Percentiles rank a stretch among this genome's conserved stretches.
Evolutionary conservation across 2,797 vertebrate genomes (phyloP).

Genomic region (Lithobates pipiens): DNA sequence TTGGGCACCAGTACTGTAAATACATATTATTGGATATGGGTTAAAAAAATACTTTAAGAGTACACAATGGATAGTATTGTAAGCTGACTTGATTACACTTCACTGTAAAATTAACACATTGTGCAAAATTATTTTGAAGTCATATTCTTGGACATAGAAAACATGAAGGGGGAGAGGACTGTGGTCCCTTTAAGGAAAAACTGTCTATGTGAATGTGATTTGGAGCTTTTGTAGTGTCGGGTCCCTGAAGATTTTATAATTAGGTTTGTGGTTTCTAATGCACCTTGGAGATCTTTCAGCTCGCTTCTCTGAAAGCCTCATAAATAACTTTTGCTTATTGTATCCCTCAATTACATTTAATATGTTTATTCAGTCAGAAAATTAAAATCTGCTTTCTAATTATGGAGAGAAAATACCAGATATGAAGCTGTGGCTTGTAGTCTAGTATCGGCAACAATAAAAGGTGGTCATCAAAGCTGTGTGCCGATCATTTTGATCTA

Average conservation of each 20-base stretch:
- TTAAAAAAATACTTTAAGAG: too few species aligned
- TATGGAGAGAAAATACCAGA: neutral
- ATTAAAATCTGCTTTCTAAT: neutral
- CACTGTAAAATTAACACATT: too few species aligned
- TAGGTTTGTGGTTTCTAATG: conserved; percentile 50
- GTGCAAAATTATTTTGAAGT: too few species aligned
- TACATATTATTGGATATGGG: too few species aligned
- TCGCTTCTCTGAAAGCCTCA: neutral
- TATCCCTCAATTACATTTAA: neutral
- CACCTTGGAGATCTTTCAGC: conserved; percentile 4
- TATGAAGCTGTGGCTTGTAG: neutral
- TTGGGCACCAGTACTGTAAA: too few species aligned
- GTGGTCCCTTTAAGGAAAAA: neutral
- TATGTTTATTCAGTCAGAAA: conserved; percentile 1
- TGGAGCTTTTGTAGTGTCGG: neutral
- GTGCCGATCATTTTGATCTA: neutral
- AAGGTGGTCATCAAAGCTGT: neutral
- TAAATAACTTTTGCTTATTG: conserved; percentile 1
- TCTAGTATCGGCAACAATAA: neutral
- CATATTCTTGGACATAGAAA: too few species aligned
- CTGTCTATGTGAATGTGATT: neutral
- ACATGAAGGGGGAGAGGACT: too few species aligned
- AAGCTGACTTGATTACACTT: too few species aligned
- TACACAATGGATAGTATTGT: too few species aligned
- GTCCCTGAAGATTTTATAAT: neutral